Base-by-base conservation (phyloP, 2,113 vertebrate species). In the Halichoerus grypus region DNA sequence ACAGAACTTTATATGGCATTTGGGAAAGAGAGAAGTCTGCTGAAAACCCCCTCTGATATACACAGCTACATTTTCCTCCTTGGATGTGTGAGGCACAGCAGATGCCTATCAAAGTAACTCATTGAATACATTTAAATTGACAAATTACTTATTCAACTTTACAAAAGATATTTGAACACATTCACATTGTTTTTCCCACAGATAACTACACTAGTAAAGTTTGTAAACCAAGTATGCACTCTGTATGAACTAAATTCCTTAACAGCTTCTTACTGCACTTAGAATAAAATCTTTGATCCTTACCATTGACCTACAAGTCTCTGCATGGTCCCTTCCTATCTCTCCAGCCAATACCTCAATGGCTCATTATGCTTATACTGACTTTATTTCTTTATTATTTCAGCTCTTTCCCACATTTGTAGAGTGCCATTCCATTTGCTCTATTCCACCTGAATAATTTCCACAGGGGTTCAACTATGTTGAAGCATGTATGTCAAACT, bases 361-460 rank as follows among this genome's bases (percentile, higher is more conserved):
- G n/a, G 91, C 4, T 67, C 61, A 46, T 82, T 82, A 36, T 53
- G 16, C 3, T n/a, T 31, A 72, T 2, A 0, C 33, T 39, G 59
- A 59, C 26, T 77, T 51, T 31, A 67, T 63, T 81, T 93, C 77
- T 81, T 95, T 82, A 10, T 14, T 33, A 1, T 69, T 92, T 82
- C 53, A 82, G 46, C 51, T 82, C 69, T 96, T 83, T 39, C 39
- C 55, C 69, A 24, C 16, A 46, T 31, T 91, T 24, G 12, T 71
- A 19, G 36, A 19, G 14, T 59, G 31, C 59, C 84, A 26, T 59
- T n/a, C 15, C 13, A 16, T 87, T 91, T 83, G 59, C 59, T 72
- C 61, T 65, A 65, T 72, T 89, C 83, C 46, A 57, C 80, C 72
- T n/a, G n/a, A 90, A 86, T 80, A 86, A 65, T 90, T 92, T 92